phyloP scores from a whole-genome alignment of 2,797 vertebrate species.

The Xenopus petersii region DNA sequence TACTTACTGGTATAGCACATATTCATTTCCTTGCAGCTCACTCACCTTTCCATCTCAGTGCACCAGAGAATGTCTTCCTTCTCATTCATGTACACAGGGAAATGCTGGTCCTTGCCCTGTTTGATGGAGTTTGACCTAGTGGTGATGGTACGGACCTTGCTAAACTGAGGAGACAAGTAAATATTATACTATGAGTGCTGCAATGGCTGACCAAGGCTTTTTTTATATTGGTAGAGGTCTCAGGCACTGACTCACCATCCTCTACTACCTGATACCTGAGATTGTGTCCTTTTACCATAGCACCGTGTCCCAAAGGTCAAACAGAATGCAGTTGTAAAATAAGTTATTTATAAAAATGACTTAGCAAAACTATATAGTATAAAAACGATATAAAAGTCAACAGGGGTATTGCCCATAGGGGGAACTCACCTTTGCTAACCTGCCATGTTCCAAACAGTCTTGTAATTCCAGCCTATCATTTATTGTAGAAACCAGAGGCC shows the following conservation, averaged over 20 bases:
- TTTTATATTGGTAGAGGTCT: background rate
- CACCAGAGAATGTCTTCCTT: slow-evolving; percentile 98
- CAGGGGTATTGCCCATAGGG: no score
- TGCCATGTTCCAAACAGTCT: slow-evolving; percentile 92
- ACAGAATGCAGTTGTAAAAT: no score
- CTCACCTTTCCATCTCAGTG: slow-evolving; percentile 97
- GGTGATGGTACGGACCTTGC: slow-evolving; percentile 96
- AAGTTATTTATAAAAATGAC: no score
- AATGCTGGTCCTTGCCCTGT: slow-evolving; percentile 98
- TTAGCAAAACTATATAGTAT: no score
- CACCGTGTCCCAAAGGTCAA: no score
- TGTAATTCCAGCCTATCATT: slow-evolving; percentile 91
- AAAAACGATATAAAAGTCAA: no score
- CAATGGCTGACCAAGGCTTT: background rate
- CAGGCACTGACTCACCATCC: background rate
- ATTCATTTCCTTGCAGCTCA: no score
- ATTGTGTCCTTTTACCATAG: no score
- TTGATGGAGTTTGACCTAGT: slow-evolving; percentile 98
- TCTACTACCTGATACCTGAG: no score
- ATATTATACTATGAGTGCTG: background rate
- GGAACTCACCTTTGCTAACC: slow-evolving; percentile 87
- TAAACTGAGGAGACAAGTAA: slow-evolving; percentile 75
- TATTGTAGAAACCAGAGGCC: slow-evolving; percentile 84
- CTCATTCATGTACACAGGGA: slow-evolving; percentile 96
- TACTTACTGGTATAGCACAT: no score